These are phyloP conservation scores for Hermetia illucens DNA, from an alignment of 1,140 invertebrate species.

Conservation along the genomic window DNA sequence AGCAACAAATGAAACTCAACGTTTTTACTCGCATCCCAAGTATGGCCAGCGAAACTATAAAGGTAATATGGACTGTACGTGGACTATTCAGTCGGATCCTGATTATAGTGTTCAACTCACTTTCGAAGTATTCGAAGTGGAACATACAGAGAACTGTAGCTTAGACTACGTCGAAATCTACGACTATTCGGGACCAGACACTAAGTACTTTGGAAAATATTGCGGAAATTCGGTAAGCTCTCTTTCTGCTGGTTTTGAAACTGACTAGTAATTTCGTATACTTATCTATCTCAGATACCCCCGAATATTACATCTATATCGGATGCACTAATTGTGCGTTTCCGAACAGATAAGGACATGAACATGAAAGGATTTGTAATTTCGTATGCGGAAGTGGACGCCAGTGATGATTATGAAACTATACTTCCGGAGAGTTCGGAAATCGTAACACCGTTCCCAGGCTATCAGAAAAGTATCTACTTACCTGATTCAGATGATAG, in stretches of 20 bases:
- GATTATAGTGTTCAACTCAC: constrained; percentile 68
- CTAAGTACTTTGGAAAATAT: constrained; percentile 26
- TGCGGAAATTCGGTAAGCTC: constrained; percentile 17
- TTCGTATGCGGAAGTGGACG: constrained; percentile 60
- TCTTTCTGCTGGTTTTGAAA: neutral
- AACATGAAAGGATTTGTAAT: constrained; percentile 85
- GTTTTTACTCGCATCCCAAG: constrained; percentile 86
- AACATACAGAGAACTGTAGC: constrained; percentile 75
- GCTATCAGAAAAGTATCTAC: no score
- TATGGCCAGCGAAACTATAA: constrained; percentile 84
- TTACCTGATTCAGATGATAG: no score
- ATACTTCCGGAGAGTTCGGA: no score
- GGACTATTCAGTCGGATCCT: constrained; percentile 71
- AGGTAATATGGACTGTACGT: constrained; percentile 79
- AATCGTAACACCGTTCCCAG: no score
- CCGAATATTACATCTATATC: constrained; percentile 74
- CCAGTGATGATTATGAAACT: constrained; percentile 15
- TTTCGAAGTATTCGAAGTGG: constrained; percentile 83
- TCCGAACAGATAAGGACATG: constrained; percentile 80
- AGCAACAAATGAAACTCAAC: constrained; percentile 57
- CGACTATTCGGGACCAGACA: constrained; percentile 37
- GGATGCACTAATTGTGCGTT: constrained; percentile 71
- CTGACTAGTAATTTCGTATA: neutral
- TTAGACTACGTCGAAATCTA: constrained; percentile 70
- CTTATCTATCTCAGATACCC: constrained; percentile 51